These are phyloP conservation scores for Chrysoperla carnea DNA, from an alignment of 1,140 invertebrate genomes.

Conservation along the genomic window DNA sequence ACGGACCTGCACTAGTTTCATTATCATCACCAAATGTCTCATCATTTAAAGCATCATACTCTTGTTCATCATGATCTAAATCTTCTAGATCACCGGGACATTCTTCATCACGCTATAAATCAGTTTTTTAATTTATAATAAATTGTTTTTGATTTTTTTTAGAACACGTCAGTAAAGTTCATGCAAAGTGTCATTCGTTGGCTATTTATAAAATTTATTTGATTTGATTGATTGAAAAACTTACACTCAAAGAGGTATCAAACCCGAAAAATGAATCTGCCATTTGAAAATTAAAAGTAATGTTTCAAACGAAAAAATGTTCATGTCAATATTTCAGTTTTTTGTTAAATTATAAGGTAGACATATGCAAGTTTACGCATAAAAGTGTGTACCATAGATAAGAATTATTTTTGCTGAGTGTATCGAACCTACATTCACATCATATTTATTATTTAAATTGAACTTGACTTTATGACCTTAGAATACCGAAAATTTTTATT, in stretches of 20 bases:
- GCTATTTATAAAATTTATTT: slow-evolving; percentile 1
- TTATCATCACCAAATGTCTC: slow-evolving; percentile 71
- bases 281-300: slow-evolving; percentile 35
- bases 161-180: slow-evolving; percentile 2
- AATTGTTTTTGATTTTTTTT: slow-evolving; percentile 13
- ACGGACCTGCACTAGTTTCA: slow-evolving; percentile 15
- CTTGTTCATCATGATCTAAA: slow-evolving; percentile 54
- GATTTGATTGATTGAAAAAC: slow-evolving; percentile 18
- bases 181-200: background rate
- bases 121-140: slow-evolving; percentile 9
- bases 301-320: background rate
- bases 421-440: no score
- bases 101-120: background rate
- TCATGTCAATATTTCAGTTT: background rate
- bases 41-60: slow-evolving; percentile 79
- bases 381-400: no score
- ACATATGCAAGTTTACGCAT: background rate
- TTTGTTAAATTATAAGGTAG: background rate
- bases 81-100: slow-evolving; percentile 35
- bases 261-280: slow-evolving; percentile 70
- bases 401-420: no score
- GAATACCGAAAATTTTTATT: no score
- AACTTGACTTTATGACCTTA: no score
- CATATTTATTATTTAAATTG: no score
- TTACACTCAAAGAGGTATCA: slow-evolving; percentile 51